phyloP scores from a whole-genome alignment of 23 tunicate species.

The Corella eumyota region DNA sequence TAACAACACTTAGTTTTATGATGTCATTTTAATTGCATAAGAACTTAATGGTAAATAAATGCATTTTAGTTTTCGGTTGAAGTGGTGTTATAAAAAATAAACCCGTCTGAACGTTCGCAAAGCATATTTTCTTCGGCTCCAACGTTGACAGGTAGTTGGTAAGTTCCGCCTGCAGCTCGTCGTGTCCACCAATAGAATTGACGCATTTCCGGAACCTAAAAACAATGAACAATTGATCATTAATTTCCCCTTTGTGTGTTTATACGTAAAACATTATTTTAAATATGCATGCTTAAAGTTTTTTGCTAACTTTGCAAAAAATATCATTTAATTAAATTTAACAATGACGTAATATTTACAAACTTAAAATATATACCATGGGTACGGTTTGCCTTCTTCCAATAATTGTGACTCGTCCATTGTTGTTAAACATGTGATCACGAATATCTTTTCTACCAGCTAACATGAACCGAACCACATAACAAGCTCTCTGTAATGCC shows the following conservation, averaged over 20 bases:
- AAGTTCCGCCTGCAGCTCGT: constrained; percentile 64
- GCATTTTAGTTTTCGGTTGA: neutral
- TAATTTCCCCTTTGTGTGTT: too few species aligned
- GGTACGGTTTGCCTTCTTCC: constrained; percentile 45
- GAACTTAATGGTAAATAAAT: neutral
- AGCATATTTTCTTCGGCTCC: constrained; percentile 75
- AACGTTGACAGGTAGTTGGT: constrained; percentile 40
- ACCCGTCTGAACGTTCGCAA: constrained; percentile 44
- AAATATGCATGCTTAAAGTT: too few species aligned
- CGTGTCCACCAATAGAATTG: constrained; percentile 36
- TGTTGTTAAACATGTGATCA: constrained; percentile 49
- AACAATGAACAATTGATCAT: too few species aligned
- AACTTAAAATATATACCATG: too few species aligned
- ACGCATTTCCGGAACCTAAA: constrained; percentile 46
- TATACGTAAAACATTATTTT: too few species aligned
- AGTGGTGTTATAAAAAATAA: too few species aligned
- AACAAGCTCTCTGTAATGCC: constrained; percentile 56
- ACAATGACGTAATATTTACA: too few species aligned
- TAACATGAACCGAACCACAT: constrained; percentile 48
- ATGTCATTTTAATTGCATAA: too few species aligned
- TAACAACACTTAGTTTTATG: neutral
- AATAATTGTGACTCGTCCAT: constrained; percentile 56
- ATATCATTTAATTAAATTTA: too few species aligned
- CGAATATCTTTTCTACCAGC: constrained; percentile 37
- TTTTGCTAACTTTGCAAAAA: too few species aligned